Evolutionary conservation across 1,140 invertebrate species (phyloP).

Genomic region (Lepidotrigona ventralis): DNA sequence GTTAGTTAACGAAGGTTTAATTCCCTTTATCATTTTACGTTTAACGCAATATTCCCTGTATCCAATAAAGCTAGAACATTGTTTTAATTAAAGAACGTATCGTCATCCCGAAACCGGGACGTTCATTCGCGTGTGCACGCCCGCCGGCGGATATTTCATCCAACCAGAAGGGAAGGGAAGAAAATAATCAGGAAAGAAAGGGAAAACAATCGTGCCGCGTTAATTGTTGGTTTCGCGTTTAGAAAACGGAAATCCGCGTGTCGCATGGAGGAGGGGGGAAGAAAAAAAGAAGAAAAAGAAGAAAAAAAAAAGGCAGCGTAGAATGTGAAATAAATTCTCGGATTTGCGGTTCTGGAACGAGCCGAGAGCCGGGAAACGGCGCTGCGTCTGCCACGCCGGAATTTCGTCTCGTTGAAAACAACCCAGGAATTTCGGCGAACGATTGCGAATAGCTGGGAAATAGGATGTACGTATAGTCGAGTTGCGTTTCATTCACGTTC

Average conservation of each 20-base stretch:
- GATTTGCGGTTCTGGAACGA: slow-evolving; percentile 18
- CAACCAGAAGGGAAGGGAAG: too few species aligned
- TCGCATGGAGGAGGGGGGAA: too few species aligned
- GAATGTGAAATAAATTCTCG: slow-evolving; percentile 18
- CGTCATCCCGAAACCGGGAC: too few species aligned
- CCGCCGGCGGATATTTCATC: neutral
- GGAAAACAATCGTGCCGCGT: neutral
- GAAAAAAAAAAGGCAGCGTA: neutral
- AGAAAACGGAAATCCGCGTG: too few species aligned
- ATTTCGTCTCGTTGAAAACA: slow-evolving; percentile 57
- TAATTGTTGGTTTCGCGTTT: slow-evolving; percentile 2
- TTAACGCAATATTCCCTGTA: neutral
- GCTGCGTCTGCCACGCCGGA: slow-evolving; percentile 25
- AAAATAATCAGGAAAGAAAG: neutral
- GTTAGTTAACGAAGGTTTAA: neutral
- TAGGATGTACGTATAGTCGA: slow-evolving; percentile 34
- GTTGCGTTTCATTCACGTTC: slow-evolving; percentile 53
- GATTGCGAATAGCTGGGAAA: slow-evolving; percentile 53
- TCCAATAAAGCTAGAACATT: neutral
- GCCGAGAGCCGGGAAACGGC: neutral
- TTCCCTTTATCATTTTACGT: neutral
- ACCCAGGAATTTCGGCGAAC: slow-evolving; percentile 61
- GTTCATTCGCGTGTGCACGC: neutral
- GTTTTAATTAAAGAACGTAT: neutral
- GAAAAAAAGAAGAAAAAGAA: too few species aligned